Evolutionary conservation across 2,113 vertebrate genomes (phyloP).

Genomic region (Peromyscus maniculatus): DNA sequence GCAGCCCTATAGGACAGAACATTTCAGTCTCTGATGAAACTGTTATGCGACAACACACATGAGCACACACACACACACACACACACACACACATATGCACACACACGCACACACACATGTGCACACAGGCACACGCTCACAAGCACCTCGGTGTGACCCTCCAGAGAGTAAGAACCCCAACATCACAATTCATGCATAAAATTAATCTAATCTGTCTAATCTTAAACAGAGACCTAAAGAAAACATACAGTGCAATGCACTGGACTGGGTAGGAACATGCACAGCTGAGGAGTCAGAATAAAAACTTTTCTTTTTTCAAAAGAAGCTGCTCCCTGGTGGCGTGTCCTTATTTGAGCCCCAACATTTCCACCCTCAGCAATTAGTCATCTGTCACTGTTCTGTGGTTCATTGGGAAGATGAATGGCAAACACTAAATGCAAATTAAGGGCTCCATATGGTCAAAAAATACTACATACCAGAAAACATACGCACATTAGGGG

Average conservation of each 20-base stretch:
- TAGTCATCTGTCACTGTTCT: constrained; percentile 49
- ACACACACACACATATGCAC: neutral
- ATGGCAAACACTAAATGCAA: constrained; percentile 50
- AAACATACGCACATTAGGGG: constrained; percentile 68
- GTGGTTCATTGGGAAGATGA: constrained; percentile 52
- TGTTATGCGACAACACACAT: neutral
- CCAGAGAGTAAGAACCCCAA: neutral
- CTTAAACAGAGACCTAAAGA: constrained; percentile 28
- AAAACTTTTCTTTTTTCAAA: constrained; percentile 4
- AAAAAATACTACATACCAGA: constrained; percentile 64
- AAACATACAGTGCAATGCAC: neutral
- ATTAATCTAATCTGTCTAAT: neutral
- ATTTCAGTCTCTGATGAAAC: neutral
- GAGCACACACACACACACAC: neutral
- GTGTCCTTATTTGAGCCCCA: constrained; percentile 20
- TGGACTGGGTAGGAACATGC: neutral
- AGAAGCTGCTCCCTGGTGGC: constrained; percentile 8
- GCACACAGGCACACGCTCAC: neutral
- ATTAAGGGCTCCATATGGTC: constrained; percentile 71
- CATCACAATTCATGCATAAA: neutral
- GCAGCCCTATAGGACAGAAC: too few relatives aligned
- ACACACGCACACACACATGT: neutral
- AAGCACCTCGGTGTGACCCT: neutral
- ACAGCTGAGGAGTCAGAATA: neutral
- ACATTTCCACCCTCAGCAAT: constrained; percentile 6